A percentile compares a stretch with the other conserved stretches of the same genome.
These are phyloP conservation scores for Platalea minor DNA, from an alignment of 2,797 vertebrate genomes.

Conservation along the genomic window DNA sequence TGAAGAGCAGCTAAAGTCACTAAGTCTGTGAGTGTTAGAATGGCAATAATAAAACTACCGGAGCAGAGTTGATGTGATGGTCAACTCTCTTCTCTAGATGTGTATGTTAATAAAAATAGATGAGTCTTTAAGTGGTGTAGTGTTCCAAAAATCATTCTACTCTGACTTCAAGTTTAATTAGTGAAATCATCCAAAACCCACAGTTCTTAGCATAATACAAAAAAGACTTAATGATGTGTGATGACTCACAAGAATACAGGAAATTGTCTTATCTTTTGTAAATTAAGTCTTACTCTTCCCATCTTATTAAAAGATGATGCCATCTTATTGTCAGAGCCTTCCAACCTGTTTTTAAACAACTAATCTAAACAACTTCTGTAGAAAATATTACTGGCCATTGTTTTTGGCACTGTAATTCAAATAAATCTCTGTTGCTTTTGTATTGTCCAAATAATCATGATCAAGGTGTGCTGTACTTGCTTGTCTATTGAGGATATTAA, in stretches of 20 bases:
- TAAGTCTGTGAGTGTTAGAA: neutral
- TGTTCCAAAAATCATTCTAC: neutral
- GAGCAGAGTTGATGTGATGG: neutral
- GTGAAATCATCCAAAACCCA: neutral
- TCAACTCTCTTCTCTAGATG: neutral
- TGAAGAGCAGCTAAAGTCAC: neutral
- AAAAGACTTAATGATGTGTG: constrained; percentile 14
- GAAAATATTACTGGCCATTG: neutral
- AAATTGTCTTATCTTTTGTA: constrained; percentile 30
- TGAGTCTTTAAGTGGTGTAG: neutral
- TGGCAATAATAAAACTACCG: neutral
- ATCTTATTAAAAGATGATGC: constrained; percentile 5
- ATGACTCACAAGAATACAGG: constrained; percentile 9
- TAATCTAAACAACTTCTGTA: neutral
- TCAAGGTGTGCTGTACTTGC: neutral
- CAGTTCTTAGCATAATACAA: neutral
- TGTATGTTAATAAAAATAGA: constrained; percentile 23
- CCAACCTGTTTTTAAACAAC: neutral
- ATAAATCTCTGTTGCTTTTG: neutral
- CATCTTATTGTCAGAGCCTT: neutral
- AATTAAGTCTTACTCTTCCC: constrained; percentile 41
- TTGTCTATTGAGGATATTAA: neutral
- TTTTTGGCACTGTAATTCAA: neutral
- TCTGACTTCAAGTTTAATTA: constrained; percentile 2
- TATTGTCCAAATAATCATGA: neutral